Conservation (phyloP, 2,113 vertebrate genomes). For the Plectropomus leopardus region DNA sequence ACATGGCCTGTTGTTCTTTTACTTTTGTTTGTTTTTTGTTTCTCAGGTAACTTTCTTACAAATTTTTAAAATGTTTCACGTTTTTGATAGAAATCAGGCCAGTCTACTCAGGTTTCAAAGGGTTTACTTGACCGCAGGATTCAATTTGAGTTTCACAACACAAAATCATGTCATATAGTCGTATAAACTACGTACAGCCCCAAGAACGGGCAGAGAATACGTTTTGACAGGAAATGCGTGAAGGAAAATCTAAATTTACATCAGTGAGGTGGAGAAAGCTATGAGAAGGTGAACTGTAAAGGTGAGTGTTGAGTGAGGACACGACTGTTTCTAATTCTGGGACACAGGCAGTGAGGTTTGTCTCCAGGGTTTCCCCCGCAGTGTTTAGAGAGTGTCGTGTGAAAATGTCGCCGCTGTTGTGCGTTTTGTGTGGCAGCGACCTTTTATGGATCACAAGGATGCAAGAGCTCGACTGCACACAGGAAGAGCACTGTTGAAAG, state of each 20-base stretch:
- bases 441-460: slow-evolving; percentile 72
- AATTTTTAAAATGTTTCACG: too few species aligned
- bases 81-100: too few species aligned
- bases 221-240: slow-evolving; percentile 19
- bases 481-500: slow-evolving; percentile 49
- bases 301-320: slow-evolving; percentile 47
- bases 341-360: slow-evolving; percentile 50
- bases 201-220: not conserved
- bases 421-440: slow-evolving; percentile 70
- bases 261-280: slow-evolving; percentile 26
- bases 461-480: slow-evolving; percentile 44
- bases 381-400: slow-evolving; percentile 63
- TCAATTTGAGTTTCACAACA: slow-evolving; percentile 29
- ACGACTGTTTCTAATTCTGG: slow-evolving; percentile 67
- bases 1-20: too few species aligned
- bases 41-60: too few species aligned
- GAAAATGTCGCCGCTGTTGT: slow-evolving; percentile 69
- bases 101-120: too few species aligned
- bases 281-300: slow-evolving; percentile 48
- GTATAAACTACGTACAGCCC: not conserved
- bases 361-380: slow-evolving; percentile 66
- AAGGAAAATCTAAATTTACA: slow-evolving; percentile 16
- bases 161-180: slow-evolving; percentile 8
- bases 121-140: slow-evolving; percentile 13
- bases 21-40: too few species aligned